Percentiles rank a stretch among this genome's conserved stretches.
Conservation (phyloP, 2,888 invertebrate species). For the Alsophila aescularia region DNA sequence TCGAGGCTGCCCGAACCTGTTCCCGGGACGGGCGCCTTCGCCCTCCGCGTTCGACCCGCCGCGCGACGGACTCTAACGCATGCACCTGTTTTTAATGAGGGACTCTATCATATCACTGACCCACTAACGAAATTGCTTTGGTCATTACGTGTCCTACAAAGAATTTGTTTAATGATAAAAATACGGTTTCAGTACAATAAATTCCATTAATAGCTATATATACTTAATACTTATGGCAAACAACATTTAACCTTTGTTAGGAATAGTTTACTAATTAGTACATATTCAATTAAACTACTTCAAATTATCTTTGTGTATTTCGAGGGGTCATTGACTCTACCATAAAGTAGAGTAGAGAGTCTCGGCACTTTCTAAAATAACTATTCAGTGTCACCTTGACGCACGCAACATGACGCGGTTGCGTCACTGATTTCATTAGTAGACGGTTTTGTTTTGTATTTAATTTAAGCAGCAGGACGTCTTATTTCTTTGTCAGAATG, state of each 20-base stretch:
- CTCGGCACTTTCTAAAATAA: constrained; percentile 79
- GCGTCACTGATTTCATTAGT: constrained; percentile 63
- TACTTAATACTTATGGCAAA: constrained; percentile 23
- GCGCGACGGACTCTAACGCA: constrained; percentile 30
- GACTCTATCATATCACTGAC: constrained; percentile 61
- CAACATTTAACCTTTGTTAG: constrained; percentile 25
- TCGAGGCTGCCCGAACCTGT: constrained; percentile 71
- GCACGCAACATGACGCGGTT: constrained; percentile 69
- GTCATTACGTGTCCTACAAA: constrained; percentile 49
- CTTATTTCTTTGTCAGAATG: constrained; percentile 2
- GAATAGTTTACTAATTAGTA: background rate
- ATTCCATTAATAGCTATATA: too few relatives aligned
- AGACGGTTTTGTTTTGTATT: constrained; percentile 41
- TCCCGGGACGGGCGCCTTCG: constrained; percentile 48
- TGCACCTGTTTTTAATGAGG: constrained; percentile 53
- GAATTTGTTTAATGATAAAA: constrained; percentile 33
- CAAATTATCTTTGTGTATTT: constrained; percentile 31
- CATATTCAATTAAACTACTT: constrained; percentile 22
- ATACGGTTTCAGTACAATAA: too few relatives aligned
- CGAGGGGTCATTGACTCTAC: constrained; percentile 66
- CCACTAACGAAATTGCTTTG: constrained; percentile 68
- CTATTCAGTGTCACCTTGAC: constrained; percentile 76
- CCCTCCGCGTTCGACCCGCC: constrained; percentile 34
- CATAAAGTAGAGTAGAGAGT: constrained; percentile 61
- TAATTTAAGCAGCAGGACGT: constrained; percentile 5